Base-by-base conservation (phyloP, 2,797 vertebrate species). In the Nannoperca obscura region DNA sequence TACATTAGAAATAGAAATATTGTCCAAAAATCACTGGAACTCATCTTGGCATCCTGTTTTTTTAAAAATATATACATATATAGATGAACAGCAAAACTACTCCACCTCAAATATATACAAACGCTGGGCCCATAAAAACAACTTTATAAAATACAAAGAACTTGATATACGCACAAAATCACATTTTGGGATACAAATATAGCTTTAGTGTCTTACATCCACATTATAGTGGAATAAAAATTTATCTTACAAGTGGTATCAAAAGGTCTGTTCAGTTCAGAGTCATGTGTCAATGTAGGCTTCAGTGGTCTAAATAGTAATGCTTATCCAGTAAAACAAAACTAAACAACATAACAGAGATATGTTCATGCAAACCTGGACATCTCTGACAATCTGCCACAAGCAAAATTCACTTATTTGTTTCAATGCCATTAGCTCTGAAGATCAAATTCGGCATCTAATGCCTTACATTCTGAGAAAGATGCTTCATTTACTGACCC, bases 111-210 rank as follows among this genome's bases (percentile, higher is more conserved):
- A 79, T 81, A 89, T 90, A 77, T 85, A 90, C 76, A 91, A 74
- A 90, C 1, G 5, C 59, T 71, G 74, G 59, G 69, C 71, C 82
- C 59, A 87, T 74, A 76, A 77, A 88, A 85, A 82, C 50, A 0
- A 75, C 15, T 57, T 84, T 68, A 74, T 50, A 73, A 86, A 86
- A 82, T 81, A 80, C 36, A 88, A 74, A 77, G 17, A 78, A 66
- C 53, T 82, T 74, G 58, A 69, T 87, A 89, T 69, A 83, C 82
- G 88, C 19, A 76, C 9, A 87, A 82, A 83, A 89, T 95, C 94
- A 96, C 94, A 95, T 96, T 95, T 79, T 91, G 91, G 94, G 93
- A 94, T 94, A 87, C 62, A 92, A 87, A 89, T 85, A 87, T 88
- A 94, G 88, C 91, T 94, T 95, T 88, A 92, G 85, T 93, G 84